Evolutionary conservation across 2,797 vertebrate species (phyloP), one percentile per base, ranked within the genome.

Genomic region (Hoplostethus atlanticus): DNA sequence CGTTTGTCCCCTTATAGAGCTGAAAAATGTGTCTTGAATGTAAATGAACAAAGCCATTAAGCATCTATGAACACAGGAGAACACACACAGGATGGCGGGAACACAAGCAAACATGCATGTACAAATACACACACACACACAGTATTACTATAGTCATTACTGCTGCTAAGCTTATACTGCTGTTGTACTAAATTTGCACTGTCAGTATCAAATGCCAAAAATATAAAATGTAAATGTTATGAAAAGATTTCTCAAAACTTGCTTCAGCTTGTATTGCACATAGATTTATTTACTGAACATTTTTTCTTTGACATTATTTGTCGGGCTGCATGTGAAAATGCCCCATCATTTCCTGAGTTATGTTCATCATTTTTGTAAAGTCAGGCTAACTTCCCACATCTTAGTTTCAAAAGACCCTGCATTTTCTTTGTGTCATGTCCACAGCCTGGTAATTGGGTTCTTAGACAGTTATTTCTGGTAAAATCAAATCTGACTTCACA

Each of bases 1-100:
- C 60, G 71, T 77, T 76, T 87, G 54, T 78, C 46, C 73, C 12
- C 3, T 77, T 75, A 67, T 21, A 56, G 36, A 62, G 50, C 36
- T 68, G 44, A 68, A 59, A 83, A 81, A 64, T 73, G 38, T 52
- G 54, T 51, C 34, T 51, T 56, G 69, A 80, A 60, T 84, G 28
- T 63, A 60, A 81, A 77, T 81, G 48, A 78, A 74, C 50, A 63
- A 69, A 63, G 52, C 57, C 59, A 61, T 80, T 69, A 70, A 21
- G 30, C 25, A n/a, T 42, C 52, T 55, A 36, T 48, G 17, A 73
- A 62, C n/a, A 21, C 21, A 21, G 46, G 2, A 55, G 44, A 51
- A 51, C 46, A 30, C 21, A 65, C 21, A 70, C 13, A 60, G 7
- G 42, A 53, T 10, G 30, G 38, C 34, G 54, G 25, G 17, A 25